Conservation (phyloP, 2,113 vertebrate genomes). For the Dermatemys mawii region DNA sequence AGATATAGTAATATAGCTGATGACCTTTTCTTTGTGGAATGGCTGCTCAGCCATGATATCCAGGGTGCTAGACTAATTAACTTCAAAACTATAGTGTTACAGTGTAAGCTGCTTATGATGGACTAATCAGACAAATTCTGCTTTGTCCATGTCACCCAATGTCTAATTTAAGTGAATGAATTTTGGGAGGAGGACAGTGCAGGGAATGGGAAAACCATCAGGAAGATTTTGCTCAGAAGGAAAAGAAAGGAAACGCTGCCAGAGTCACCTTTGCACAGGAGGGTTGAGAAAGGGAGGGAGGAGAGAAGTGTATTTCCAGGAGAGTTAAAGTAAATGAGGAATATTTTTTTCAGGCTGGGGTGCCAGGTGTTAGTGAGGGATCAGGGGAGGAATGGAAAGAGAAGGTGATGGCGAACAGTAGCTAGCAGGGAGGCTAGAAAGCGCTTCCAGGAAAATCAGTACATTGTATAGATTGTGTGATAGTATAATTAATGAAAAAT, state of each 20-base stretch:
- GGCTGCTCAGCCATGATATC: not conserved
- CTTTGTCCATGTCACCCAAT: rapidly evolving
- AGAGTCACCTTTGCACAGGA: not conserved
- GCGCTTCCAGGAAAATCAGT: not conserved
- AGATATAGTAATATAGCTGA: not conserved
- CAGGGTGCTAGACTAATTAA: rapidly evolving
- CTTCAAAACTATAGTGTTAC: not conserved
- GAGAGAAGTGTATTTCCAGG: not conserved
- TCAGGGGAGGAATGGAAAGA: not conserved
- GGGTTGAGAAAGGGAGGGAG: not conserved
- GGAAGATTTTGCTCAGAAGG: not conserved
- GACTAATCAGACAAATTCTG: rapidly evolving
- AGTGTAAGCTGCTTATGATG: not conserved
- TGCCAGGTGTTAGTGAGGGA: not conserved
- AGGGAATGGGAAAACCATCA: not conserved
- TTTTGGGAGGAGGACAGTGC: not conserved
- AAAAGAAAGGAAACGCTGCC: not conserved
- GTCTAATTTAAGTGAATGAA: not conserved
- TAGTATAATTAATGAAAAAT: not conserved
- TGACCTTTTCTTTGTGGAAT: not conserved
- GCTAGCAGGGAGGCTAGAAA: rapidly evolving
- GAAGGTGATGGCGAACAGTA: not conserved
- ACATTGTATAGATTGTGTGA: rapidly evolving
- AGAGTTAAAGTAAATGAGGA: not conserved
- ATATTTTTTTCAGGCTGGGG: not conserved